These are phyloP conservation scores for Chloropsis cyanopogon DNA, from an alignment of 2,113 vertebrate species.

Conservation along the genomic window DNA sequence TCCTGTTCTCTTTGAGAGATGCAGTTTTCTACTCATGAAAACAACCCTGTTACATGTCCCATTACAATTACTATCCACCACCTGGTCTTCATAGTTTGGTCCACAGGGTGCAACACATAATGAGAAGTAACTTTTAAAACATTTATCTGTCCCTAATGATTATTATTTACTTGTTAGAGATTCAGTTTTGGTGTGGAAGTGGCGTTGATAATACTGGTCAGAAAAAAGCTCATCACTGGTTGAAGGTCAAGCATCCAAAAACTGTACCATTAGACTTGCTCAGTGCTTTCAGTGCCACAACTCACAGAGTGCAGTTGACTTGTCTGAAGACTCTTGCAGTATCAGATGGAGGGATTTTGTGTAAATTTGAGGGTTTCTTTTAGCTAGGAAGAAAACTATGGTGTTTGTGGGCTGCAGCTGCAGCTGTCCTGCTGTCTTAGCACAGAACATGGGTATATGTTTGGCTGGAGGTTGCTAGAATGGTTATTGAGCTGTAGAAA, in stretches of 20 bases:
- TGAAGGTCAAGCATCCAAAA: not conserved
- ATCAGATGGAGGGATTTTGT: not conserved
- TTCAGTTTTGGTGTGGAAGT: not conserved
- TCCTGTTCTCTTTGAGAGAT: not conserved
- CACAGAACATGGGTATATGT: not conserved
- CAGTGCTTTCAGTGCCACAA: not conserved
- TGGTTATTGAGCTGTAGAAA: not conserved
- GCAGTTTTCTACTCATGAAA: not conserved
- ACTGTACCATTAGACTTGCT: not conserved
- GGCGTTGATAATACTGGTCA: not conserved
- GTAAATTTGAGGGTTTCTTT: not conserved
- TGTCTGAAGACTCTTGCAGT: not conserved
- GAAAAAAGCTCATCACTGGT: not conserved
- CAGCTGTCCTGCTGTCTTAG: not conserved
- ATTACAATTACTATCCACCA: not conserved
- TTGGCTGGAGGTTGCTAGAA: not conserved
- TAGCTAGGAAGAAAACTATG: not conserved
- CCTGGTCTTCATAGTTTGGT: not conserved
- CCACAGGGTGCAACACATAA: not conserved
- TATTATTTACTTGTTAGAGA: not conserved
- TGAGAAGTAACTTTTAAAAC: not conserved
- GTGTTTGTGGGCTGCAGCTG: not conserved
- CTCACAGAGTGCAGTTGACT: not conserved
- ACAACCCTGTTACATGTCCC: not conserved
- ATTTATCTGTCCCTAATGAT: not conserved